Evolutionary conservation across 2,113 vertebrate species (phyloP).

Genomic region (Cinclus mexicanus): DNA sequence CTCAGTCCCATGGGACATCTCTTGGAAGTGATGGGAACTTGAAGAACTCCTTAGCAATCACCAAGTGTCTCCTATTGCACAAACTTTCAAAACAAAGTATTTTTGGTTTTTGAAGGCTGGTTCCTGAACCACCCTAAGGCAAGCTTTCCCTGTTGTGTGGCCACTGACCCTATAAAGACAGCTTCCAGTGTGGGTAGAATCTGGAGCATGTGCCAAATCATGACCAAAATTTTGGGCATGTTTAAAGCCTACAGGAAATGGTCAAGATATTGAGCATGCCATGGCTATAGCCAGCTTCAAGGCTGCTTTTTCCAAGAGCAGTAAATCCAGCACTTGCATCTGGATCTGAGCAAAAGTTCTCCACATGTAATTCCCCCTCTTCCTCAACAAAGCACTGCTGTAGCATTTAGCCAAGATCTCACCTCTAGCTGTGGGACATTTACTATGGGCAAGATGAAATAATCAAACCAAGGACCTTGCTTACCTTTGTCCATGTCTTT

Average conservation of each 20-base stretch:
- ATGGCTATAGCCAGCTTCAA: not conserved
- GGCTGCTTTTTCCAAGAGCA: not conserved
- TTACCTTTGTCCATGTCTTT: slow-evolving; percentile 82
- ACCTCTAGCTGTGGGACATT: not conserved
- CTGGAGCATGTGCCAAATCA: not conserved
- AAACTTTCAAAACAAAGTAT: not conserved
- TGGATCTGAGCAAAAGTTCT: not conserved
- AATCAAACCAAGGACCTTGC: not conserved
- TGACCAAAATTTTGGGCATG: not conserved
- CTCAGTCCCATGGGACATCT: not conserved
- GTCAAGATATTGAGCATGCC: not conserved
- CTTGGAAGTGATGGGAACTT: not conserved
- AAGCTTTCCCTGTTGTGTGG: not conserved
- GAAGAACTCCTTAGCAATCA: not conserved
- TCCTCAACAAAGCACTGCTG: not conserved
- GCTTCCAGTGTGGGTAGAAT: not conserved
- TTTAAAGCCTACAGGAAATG: not conserved
- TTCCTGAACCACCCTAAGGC: not conserved
- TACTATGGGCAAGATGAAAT: not conserved
- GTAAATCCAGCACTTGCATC: not conserved
- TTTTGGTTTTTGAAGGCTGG: not conserved
- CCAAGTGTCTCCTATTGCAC: not conserved
- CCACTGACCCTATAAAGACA: not conserved
- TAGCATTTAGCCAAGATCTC: not conserved
- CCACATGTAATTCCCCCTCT: not conserved